A percentile compares a stretch with the other conserved stretches of the same genome.
Evolutionary conservation across 2,888 invertebrate species (phyloP).

Genomic region (Neoascia interrupta): DNA sequence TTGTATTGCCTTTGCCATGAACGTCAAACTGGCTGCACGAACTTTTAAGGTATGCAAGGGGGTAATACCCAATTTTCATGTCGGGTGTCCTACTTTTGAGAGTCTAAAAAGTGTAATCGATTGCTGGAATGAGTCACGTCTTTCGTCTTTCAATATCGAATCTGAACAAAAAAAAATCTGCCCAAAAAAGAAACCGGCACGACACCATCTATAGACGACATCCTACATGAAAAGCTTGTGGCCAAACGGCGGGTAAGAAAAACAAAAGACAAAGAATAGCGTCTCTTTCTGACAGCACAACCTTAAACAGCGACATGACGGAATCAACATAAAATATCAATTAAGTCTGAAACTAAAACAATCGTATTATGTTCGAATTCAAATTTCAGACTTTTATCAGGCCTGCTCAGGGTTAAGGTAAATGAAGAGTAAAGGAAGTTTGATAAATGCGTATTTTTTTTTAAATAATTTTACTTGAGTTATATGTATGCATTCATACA

Average conservation of each 20-base stretch:
- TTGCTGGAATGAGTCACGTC: slow-evolving; percentile 13
- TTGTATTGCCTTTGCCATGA: too few relatives aligned
- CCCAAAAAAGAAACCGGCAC: not conserved
- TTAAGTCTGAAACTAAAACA: not conserved
- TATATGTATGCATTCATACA: too few relatives aligned
- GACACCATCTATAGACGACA: too few relatives aligned
- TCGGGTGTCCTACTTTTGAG: slow-evolving; percentile 6
- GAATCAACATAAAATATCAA: not conserved
- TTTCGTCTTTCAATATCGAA: not conserved
- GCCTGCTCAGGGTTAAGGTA: slow-evolving; percentile 14
- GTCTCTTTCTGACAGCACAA: not conserved
- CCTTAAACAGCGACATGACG: slow-evolving; percentile 1
- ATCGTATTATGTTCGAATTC: not conserved
- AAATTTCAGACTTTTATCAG: not conserved
- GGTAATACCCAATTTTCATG: not conserved
- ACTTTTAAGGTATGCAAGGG: too few relatives aligned
- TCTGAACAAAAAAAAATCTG: not conserved
- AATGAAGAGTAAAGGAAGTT: not conserved
- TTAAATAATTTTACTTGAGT: too few relatives aligned
- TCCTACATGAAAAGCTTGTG: too few relatives aligned
- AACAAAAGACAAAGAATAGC: slow-evolving; percentile 7
- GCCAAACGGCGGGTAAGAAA: too few relatives aligned
- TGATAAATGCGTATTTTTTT: too few relatives aligned
- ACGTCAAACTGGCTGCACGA: too few relatives aligned
- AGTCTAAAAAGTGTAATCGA: not conserved